Conservation (phyloP, 92 coral and sea anemone genomes). For the Micromussa lordhowensis region DNA sequence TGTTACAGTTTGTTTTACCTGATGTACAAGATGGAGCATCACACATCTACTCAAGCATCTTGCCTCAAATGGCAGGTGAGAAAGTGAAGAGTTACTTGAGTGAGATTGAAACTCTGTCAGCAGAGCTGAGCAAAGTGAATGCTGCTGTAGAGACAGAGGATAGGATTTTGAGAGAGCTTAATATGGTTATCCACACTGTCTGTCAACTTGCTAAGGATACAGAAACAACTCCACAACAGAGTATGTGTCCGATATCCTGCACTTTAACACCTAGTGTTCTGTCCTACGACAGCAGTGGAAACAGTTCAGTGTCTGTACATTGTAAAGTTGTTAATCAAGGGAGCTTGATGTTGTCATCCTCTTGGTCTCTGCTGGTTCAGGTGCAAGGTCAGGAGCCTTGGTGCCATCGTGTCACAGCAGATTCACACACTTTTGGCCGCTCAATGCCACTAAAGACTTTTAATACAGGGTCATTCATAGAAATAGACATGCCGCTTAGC, state of each 20-base stretch:
- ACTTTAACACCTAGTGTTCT: constrained; percentile 22
- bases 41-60: constrained; percentile 9
- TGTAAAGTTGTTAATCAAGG: constrained; percentile 52
- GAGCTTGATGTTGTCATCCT: constrained; percentile 18
- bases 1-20: constrained; percentile 33
- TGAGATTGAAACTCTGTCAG: constrained; percentile 31
- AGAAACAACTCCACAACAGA: not conserved
- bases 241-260: constrained; percentile 1
- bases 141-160: constrained; percentile 40
- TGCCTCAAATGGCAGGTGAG: constrained; percentile 59
- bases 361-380: constrained; percentile 34
- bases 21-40: constrained; percentile 22
- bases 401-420: not conserved
- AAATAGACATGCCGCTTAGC: constrained; percentile 29
- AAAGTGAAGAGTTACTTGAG: constrained; percentile 53
- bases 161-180: constrained; percentile 57
- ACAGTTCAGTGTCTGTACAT: not conserved
- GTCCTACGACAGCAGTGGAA: constrained; percentile 1
- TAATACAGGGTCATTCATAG: constrained; percentile 19
- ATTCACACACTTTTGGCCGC: not conserved
- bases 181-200: constrained; percentile 46
- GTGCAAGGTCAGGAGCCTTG: constrained; percentile 38
- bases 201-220: constrained; percentile 30
- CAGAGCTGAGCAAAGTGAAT: constrained; percentile 34
- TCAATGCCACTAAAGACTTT: constrained; percentile 28